Conservation (phyloP, 1,140 invertebrate genomes). For the Macrobrachium nipponense region DNA sequence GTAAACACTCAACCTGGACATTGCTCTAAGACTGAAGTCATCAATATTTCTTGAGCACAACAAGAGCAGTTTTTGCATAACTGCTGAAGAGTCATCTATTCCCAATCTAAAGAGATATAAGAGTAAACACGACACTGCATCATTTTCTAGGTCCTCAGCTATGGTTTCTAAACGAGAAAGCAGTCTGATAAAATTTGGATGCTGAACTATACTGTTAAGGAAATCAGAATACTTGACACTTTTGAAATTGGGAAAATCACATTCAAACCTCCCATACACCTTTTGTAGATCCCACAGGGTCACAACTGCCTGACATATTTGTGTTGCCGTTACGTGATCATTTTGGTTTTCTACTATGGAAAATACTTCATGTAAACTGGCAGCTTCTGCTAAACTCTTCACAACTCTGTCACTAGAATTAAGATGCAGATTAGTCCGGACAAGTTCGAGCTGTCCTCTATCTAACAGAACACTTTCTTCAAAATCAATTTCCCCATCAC, state of each 20-base stretch:
- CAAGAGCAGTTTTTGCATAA: conserved; percentile 37
- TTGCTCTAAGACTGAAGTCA: conserved; percentile 31
- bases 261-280: conserved; percentile 37
- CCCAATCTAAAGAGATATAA: conserved; percentile 43
- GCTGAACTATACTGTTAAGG: conserved; percentile 33
- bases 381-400: conserved; percentile 30
- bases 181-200: conserved; percentile 35
- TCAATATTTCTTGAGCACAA: conserved; percentile 28
- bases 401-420: conserved; percentile 30
- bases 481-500: conserved; percentile 49
- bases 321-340: conserved; percentile 15
- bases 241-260: conserved; percentile 11
- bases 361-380: conserved; percentile 55
- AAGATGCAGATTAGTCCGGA: conserved; percentile 32
- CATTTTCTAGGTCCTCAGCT: conserved; percentile 36
- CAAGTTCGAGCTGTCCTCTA: conserved; percentile 26
- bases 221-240: conserved; percentile 13
- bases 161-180: conserved; percentile 10
- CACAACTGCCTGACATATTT: conserved; percentile 37
- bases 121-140: conserved; percentile 32
- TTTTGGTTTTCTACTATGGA: conserved; percentile 25
- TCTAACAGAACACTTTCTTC: conserved; percentile 12
- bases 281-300: conserved; percentile 53
- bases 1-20: conserved; percentile 46
- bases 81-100: conserved; percentile 6